phyloP scores from a whole-genome alignment of 2,888 invertebrate species.

The Cyrtodaria siliqua region DNA sequence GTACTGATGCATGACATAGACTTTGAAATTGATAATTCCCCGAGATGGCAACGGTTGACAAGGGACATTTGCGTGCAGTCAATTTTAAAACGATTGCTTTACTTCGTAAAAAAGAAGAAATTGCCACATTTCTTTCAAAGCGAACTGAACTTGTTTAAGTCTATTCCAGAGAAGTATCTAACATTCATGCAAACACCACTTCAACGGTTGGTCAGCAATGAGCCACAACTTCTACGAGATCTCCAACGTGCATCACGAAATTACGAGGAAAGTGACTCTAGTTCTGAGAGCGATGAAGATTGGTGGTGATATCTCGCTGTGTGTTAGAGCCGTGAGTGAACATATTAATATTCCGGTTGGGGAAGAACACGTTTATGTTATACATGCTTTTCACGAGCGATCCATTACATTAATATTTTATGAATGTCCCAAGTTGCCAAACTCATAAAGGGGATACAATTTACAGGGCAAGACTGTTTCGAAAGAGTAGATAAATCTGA shows the following conservation, averaged over 20 bases:
- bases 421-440: too few relatives aligned
- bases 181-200: slow-evolving; percentile 68
- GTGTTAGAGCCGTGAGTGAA: too few relatives aligned
- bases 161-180: slow-evolving; percentile 62
- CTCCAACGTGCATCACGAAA: slow-evolving; percentile 49
- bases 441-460: too few relatives aligned
- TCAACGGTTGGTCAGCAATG: slow-evolving; percentile 68
- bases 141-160: slow-evolving; percentile 73
- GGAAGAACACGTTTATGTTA: too few relatives aligned
- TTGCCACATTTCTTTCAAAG: slow-evolving; percentile 80
- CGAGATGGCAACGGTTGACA: slow-evolving; percentile 78
- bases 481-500: too few relatives aligned
- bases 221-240: slow-evolving; percentile 70
- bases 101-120: slow-evolving; percentile 62
- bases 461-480: too few relatives aligned
- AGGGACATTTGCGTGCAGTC: slow-evolving; percentile 74
- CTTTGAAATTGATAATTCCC: slow-evolving; percentile 76
- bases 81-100: slow-evolving; percentile 72
- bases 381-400: too few relatives aligned
- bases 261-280: slow-evolving; percentile 45
- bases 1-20: slow-evolving; percentile 80
- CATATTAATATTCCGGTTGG: too few relatives aligned
- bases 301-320: slow-evolving; percentile 56
- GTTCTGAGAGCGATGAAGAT: slow-evolving; percentile 62
- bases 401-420: too few relatives aligned